These are phyloP conservation scores for Syrphus vitripennis DNA, from an alignment of 2,888 invertebrate species.

Conservation along the genomic window DNA sequence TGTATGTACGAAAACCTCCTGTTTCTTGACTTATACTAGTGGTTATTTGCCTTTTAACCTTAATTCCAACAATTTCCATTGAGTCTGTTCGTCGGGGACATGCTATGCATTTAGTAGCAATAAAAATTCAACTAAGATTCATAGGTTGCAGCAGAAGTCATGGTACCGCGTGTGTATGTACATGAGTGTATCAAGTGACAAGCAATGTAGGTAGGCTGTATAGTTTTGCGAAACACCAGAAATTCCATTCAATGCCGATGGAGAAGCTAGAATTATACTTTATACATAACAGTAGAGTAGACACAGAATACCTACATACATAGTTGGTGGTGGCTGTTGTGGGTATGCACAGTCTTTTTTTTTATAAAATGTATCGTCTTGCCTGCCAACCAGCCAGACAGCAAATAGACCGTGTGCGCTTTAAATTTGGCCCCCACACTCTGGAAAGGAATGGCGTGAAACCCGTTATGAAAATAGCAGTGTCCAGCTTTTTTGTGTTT, in stretches of 20 bases:
- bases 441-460: slow-evolving; percentile 34
- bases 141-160: slow-evolving; percentile 35
- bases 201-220: slow-evolving; percentile 45
- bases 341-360: not conserved
- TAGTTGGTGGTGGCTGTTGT: not conserved
- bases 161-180: slow-evolving; percentile 20
- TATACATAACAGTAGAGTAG: not conserved
- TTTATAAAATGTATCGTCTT: slow-evolving; percentile 42
- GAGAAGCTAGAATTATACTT: slow-evolving; percentile 40
- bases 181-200: slow-evolving; percentile 56
- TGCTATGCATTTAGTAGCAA: slow-evolving; percentile 45
- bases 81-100: slow-evolving; percentile 22
- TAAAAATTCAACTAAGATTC: slow-evolving; percentile 37
- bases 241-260: slow-evolving; percentile 70
- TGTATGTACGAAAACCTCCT: not conserved
- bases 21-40: not conserved
- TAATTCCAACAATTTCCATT: slow-evolving; percentile 27
- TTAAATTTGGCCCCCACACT: slow-evolving; percentile 43
- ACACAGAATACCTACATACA: too few relatives aligned
- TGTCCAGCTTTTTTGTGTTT: not conserved
- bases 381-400: slow-evolving; percentile 48
- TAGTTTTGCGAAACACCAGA: slow-evolving; percentile 56
- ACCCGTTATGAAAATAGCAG: slow-evolving; percentile 41
- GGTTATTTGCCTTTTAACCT: slow-evolving; percentile 34
- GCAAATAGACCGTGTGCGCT: slow-evolving; percentile 65